These are phyloP conservation scores for Probaryconus sp. DNA, from an alignment of 1,140 invertebrate species.

Conservation along the genomic window DNA sequence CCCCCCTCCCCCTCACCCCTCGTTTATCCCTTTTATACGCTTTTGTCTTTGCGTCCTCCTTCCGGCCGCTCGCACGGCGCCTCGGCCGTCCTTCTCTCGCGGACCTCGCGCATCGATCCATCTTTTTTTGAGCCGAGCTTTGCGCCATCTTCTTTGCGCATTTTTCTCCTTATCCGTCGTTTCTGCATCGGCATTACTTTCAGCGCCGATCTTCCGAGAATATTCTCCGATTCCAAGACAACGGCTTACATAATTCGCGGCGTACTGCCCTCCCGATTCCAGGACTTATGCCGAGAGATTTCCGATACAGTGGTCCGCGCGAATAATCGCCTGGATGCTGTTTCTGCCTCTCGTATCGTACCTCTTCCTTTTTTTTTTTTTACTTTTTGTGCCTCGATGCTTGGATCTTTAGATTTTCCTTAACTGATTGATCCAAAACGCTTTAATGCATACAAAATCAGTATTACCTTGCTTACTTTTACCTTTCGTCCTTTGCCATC, in stretches of 20 bases:
- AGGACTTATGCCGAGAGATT: constrained; percentile 44
- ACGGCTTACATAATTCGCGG: constrained; percentile 68
- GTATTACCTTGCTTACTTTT: background rate
- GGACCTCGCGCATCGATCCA: constrained; percentile 45
- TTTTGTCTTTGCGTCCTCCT: constrained; percentile 23
- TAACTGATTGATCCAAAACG: constrained; percentile 52
- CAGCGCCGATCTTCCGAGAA: constrained; percentile 68
- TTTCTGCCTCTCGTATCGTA: constrained; percentile 7
- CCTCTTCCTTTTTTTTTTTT: too few relatives aligned
- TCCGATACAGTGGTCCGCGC: constrained; percentile 9
- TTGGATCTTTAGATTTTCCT: constrained; percentile 21
- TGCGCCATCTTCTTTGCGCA: constrained; percentile 21
- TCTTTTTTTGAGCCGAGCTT: constrained; percentile 41
- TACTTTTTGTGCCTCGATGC: background rate
- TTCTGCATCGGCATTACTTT: constrained; percentile 42
- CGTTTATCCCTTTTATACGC: constrained; percentile 27
- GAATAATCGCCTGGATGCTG: constrained; percentile 24
- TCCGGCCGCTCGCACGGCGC: constrained; percentile 1
- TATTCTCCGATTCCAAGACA: constrained; percentile 48
- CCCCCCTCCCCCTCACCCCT: constrained; percentile 24
- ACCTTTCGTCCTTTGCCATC: too few relatives aligned
- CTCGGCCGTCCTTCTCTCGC: constrained; percentile 4
- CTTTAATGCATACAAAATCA: constrained; percentile 46
- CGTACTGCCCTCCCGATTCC: constrained; percentile 56
- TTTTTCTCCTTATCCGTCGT: constrained; percentile 6